Evolutionary conservation across 2,113 vertebrate genomes (phyloP), one percentile per base, ranked within the genome.

Genomic region (Pseudopodoces humilis): DNA sequence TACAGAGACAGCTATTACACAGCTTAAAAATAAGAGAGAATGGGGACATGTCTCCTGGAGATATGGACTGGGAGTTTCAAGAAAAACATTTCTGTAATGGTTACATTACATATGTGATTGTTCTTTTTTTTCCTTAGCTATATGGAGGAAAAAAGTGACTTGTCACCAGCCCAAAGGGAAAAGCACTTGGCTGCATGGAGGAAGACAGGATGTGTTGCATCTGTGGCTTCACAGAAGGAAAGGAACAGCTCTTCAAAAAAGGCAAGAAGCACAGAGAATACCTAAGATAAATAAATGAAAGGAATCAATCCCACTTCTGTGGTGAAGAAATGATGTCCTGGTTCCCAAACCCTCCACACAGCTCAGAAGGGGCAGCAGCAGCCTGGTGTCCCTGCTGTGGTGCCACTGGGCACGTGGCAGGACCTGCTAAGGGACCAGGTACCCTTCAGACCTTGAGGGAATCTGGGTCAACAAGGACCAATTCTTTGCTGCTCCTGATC

Each of bases 71-170:
- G 71, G 88, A 83, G 67, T 74, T 95, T 90, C 79, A 35, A 65
- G 78, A 79, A 93, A 95, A 91, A 77, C 78, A 92, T 58, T 89
- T 90, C 84, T 80, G 50, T 72, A 89, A 69, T 80, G 67, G 78
- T 59, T 96, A 76, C 63, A 94, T 92, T 96, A 76, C 63, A 94
- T 92, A 90, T 64, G 87, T 33, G 87, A 97, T 91, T 96, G 93
- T 80, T 94, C 94, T 90, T 96, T 92, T 62, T 81, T 88, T 70
- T 68, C 16, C 56, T 60, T 35, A 35, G 64, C 86, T 95, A 21
- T 53, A 83, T 35, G 79, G 82, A 93, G 58, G 82, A 69, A 90
- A 71, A 70, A 76, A 95, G 33, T n/a, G 65, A 55, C 56, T 94
- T 86, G 85, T 95, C 95, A 90, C 47, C 56, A 92, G 52, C 79